Percentiles rank a stretch among this genome's conserved stretches.
These are phyloP conservation scores for Gymnorhina tibicen DNA, from an alignment of 2,113 vertebrate genomes.

Conservation along the genomic window DNA sequence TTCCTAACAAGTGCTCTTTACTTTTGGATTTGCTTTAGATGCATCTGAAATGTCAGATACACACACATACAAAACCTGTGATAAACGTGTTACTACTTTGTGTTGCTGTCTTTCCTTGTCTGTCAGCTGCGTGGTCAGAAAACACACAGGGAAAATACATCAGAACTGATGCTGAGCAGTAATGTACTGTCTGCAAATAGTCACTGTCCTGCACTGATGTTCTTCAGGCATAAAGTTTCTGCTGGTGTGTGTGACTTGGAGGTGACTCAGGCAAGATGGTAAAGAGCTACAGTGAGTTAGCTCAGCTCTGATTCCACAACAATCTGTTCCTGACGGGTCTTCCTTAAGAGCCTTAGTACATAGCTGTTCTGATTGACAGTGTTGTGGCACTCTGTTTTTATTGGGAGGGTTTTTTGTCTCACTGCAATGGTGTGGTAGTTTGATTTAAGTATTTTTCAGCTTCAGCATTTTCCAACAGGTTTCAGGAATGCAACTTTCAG, in stretches of 20 bases:
- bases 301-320: background rate
- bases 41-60: background rate
- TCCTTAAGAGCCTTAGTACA: background rate
- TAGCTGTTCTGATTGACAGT: background rate
- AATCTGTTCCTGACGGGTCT: background rate
- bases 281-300: background rate
- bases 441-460: background rate
- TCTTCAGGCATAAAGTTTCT: background rate
- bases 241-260: background rate
- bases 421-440: background rate
- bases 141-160: background rate
- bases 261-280: background rate
- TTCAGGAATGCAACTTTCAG: background rate
- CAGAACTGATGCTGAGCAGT: background rate
- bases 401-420: background rate
- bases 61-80: background rate
- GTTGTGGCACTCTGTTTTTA: background rate
- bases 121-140: background rate
- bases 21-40: background rate
- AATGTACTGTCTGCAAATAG: background rate
- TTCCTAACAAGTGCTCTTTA: background rate
- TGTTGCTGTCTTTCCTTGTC: background rate
- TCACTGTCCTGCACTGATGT: background rate
- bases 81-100: accelerated
- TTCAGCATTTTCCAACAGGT: background rate